Percentiles rank a stretch among this genome's conserved stretches.
These are phyloP conservation scores for Sceliomorpha sp. DNA, from an alignment of 2,888 invertebrate species.

Conservation along the genomic window DNA sequence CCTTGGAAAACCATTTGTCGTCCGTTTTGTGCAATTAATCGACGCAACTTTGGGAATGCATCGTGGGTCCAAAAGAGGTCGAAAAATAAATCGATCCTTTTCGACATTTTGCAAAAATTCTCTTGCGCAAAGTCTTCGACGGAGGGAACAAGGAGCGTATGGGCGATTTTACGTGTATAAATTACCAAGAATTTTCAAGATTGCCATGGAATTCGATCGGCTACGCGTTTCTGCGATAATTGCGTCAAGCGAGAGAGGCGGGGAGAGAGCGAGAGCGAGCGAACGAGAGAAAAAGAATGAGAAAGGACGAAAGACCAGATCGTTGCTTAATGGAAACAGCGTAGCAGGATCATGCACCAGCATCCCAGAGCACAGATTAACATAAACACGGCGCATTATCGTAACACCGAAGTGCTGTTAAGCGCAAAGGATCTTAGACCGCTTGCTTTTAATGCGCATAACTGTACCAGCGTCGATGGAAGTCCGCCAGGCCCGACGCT, in stretches of 20 bases:
- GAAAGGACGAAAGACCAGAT: conserved; percentile 31
- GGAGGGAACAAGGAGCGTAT: conserved; percentile 29
- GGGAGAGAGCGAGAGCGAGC: conserved; percentile 42
- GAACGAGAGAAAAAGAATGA: conserved; percentile 31
- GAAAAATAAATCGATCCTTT: conserved; percentile 2
- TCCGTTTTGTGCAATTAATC: no score
- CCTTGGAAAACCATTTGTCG: no score
- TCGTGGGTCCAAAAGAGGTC: no score
- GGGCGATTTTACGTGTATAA: conserved; percentile 49
- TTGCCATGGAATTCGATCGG: conserved; percentile 54
- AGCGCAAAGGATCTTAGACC: conserved; percentile 57
- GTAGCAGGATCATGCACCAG: conserved; percentile 57
- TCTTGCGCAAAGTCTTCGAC: not conserved
- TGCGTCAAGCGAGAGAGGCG: conserved; percentile 46
- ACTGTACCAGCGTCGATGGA: conserved; percentile 45
- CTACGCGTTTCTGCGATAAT: conserved; percentile 55
- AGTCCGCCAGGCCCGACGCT: conserved; percentile 9
- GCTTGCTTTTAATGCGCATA: conserved; percentile 64
- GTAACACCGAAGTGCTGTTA: conserved; percentile 66
- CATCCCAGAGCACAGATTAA: conserved; percentile 62
- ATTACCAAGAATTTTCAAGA: conserved; percentile 51
- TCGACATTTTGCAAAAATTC: not conserved
- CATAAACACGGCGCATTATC: conserved; percentile 70
- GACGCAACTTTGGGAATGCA: no score
- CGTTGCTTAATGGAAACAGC: conserved; percentile 46